Percentiles rank a stretch among this genome's conserved stretches.
Conservation (phyloP, 2,113 vertebrate genomes). For the Nycticryphes semicollaris region DNA sequence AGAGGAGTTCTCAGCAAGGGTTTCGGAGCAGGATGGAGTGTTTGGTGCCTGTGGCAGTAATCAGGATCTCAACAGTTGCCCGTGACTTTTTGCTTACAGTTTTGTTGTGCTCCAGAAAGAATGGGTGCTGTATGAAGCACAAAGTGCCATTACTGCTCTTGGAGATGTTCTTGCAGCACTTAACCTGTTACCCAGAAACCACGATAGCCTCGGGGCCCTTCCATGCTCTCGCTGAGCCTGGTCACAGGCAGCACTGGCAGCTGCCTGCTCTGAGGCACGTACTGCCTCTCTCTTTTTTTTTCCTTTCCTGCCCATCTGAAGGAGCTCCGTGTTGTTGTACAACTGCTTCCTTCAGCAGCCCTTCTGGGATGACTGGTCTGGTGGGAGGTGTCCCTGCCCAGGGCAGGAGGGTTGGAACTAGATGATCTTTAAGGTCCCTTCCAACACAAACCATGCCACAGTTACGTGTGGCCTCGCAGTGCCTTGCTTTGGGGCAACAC, state of each 20-base stretch:
- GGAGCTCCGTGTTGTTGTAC: accelerated
- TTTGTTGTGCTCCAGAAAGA: not conserved
- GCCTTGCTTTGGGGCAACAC: not conserved
- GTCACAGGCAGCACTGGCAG: not conserved
- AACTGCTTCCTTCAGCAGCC: not conserved
- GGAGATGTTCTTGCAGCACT: not conserved
- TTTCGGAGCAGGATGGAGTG: not conserved
- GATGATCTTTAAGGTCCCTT: no score
- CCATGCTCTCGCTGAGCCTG: accelerated
- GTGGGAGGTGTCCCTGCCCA: no score
- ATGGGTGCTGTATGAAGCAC: not conserved
- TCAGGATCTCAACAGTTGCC: not conserved
- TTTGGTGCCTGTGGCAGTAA: not conserved
- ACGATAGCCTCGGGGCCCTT: accelerated
- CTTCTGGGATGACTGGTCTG: not conserved
- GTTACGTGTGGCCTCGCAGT: not conserved
- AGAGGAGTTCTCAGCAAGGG: not conserved
- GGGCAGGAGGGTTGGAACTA: no score
- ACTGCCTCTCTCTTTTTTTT: not conserved
- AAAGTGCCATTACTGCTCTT: not conserved
- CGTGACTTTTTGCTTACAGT: not conserved
- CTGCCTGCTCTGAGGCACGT: accelerated
- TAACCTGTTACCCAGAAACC: not conserved
- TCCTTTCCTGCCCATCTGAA: not conserved
- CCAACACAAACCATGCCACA: not conserved